Evolutionary conservation across 2,113 vertebrate genomes (phyloP).

Genomic region (Entosphenus tridentatus): DNA sequence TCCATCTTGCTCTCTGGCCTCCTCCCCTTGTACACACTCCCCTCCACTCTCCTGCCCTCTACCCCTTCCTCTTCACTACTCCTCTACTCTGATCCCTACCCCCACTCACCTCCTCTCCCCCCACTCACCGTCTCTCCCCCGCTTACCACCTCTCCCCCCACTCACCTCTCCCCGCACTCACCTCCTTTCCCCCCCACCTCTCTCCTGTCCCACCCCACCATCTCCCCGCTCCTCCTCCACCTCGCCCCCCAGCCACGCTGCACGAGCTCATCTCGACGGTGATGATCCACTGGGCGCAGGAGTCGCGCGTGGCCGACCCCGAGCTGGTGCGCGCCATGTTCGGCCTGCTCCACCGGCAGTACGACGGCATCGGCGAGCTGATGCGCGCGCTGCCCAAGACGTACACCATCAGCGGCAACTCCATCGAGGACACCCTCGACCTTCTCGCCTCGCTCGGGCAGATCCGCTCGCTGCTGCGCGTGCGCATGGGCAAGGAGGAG

Average conservation of each 20-base stretch:
- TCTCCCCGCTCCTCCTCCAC: too few relatives aligned
- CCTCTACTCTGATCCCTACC: too few relatives aligned
- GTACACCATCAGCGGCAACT: constrained; percentile 71
- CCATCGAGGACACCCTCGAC: constrained; percentile 65
- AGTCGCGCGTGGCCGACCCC: constrained; percentile 75
- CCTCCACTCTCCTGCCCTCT: too few relatives aligned
- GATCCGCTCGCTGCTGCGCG: constrained; percentile 79
- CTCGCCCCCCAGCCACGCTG: constrained; percentile 37
- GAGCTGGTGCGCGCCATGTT: constrained; percentile 86
- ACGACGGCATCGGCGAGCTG: constrained; percentile 86
- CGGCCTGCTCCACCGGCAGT: constrained; percentile 64
- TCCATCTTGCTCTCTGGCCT: too few relatives aligned
- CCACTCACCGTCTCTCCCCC: too few relatives aligned
- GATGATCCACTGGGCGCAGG: constrained; percentile 89
- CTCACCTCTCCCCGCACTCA: too few relatives aligned
- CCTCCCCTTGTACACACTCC: too few relatives aligned
- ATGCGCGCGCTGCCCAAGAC: constrained; percentile 70
- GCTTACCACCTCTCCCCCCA: too few relatives aligned
- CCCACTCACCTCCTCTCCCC: too few relatives aligned
- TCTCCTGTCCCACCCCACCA: too few relatives aligned
- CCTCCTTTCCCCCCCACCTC: too few relatives aligned
- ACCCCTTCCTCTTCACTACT: too few relatives aligned
- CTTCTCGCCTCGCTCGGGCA: constrained; percentile 75
- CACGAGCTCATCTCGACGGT: constrained; percentile 89
- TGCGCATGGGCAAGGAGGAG: constrained; percentile 91